Conservation (phyloP, 2,797 vertebrate species). For the Helicolenus hilgendorfi region DNA sequence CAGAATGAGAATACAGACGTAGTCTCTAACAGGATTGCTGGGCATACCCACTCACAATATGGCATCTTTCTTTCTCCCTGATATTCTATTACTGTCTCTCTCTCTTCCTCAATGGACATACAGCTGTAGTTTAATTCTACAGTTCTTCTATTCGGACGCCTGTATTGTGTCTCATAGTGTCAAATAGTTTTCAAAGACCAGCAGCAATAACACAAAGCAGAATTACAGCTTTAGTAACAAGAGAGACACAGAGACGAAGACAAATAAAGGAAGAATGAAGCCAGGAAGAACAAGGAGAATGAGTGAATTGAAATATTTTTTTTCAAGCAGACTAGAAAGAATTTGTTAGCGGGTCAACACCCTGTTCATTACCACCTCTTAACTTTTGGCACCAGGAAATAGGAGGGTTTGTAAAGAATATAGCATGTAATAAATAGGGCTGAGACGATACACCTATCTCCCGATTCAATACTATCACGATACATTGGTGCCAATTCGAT, state of each 20-base stretch:
- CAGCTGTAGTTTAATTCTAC: slow-evolving; percentile 62
- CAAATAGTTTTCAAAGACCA: slow-evolving; percentile 76
- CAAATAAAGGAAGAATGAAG: slow-evolving; percentile 52
- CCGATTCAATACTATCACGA: neutral
- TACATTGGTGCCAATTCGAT: too few relatives aligned
- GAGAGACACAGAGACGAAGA: slow-evolving; percentile 34
- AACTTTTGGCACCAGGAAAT: slow-evolving; percentile 85
- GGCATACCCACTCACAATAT: slow-evolving; percentile 76
- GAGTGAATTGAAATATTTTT: slow-evolving; percentile 88
- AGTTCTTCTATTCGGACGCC: slow-evolving; percentile 53
- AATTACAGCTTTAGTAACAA: slow-evolving; percentile 77
- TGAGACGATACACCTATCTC: rapidly evolving
- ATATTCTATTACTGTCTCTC: slow-evolving; percentile 82
- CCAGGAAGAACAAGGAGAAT: slow-evolving; percentile 80
- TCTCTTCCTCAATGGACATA: slow-evolving; percentile 47
- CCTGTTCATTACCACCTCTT: slow-evolving; percentile 86
- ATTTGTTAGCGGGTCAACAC: slow-evolving; percentile 89
- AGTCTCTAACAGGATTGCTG: slow-evolving; percentile 89
- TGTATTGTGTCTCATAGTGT: slow-evolving; percentile 79
- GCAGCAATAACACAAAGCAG: slow-evolving; percentile 72
- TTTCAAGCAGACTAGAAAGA: slow-evolving; percentile 79
- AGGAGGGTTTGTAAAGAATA: neutral
- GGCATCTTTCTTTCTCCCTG: slow-evolving; percentile 67
- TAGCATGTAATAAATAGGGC: neutral
- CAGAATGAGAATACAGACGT: slow-evolving; percentile 74